Percentiles rank a stretch among this genome's conserved stretches.
These are phyloP conservation scores for Nemotelus nigrinus DNA, from an alignment of 2,888 invertebrate genomes.

Conservation along the genomic window DNA sequence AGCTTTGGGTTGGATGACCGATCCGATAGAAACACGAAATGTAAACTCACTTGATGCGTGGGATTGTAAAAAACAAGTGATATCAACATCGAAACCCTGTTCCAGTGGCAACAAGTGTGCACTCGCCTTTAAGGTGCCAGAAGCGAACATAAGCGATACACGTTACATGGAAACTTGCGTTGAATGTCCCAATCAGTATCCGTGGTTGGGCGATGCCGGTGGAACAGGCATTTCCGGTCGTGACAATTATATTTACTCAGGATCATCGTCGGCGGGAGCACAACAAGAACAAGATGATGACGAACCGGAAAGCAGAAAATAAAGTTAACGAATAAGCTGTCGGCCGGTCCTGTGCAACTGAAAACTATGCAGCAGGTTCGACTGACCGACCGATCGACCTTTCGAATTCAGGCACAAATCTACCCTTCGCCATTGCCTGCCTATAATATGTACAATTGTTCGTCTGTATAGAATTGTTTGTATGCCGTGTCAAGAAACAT, in stretches of 20 bases:
- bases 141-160: constrained; percentile 80
- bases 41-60: constrained; percentile 81
- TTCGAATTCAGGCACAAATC: constrained; percentile 5
- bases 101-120: constrained; percentile 86
- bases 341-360: not conserved
- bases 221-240: constrained; percentile 82
- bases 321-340: constrained; percentile 12
- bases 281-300: not conserved
- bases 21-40: constrained; percentile 77
- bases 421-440: not conserved
- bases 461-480: no score
- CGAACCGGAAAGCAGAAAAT: constrained; percentile 18
- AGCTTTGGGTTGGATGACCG: constrained; percentile 90
- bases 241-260: constrained; percentile 73
- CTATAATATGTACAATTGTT: no score
- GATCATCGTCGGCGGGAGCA: constrained; percentile 6
- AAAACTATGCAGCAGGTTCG: not conserved
- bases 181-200: constrained; percentile 86
- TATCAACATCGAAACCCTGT: constrained; percentile 79
- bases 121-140: constrained; percentile 79
- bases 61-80: constrained; percentile 80
- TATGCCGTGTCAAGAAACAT: constrained; percentile 2
- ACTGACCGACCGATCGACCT: not conserved
- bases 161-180: constrained; percentile 89
- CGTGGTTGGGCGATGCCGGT: constrained; percentile 88